Base-by-base conservation (phyloP, 2,797 vertebrate species). In the Discoglossus pictus region DNA sequence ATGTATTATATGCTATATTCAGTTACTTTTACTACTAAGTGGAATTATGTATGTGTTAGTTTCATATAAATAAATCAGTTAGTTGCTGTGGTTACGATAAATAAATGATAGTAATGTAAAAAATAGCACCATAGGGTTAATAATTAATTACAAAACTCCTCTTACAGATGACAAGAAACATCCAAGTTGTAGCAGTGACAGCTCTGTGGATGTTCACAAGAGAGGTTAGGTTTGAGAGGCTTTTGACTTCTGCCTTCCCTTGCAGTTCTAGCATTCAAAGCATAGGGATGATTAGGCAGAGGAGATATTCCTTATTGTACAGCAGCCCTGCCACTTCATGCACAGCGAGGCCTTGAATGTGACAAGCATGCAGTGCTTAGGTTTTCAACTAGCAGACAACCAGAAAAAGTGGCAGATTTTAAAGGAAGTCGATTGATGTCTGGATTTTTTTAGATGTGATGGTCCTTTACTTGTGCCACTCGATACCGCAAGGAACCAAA, bases 141-240 rank as follows among this genome's bases (percentile, higher is more conserved):
- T 70, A 70, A 70, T 64, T 63, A 43, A 70, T 70, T 36, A 63
- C 60, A 70, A 50, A 63, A 20, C n/a, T 34, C 25, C 10, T 2
- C 42, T 56, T 51, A 56, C 34, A 15, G 42, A 56, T 55, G 52
- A 70, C 68, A 63, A 62, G 34, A 55, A 55, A 31, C 34, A 40
- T 64, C 36, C 50, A 50, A 16, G 23, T 58, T 51, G 56, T 40
- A n/a, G 10, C 23, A 48, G n/a, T 56, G 67, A 70, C 67, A 63
- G 52, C 35, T 24, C 43, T n/a, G 31, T 9, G 15, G 35, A 63
- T 58, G 60, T 50, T 63, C 44, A 23, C 50, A 50, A 34, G 47
- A 21, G 44, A 64, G 38, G 18, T 7, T 34, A 31, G 27, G 43
- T 17, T 51, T 47, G 25, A 51, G 64, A 43, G 36, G 44, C 35